These are phyloP conservation scores for Embidobia sp. DNA, from an alignment of 2,888 invertebrate species.

Conservation along the genomic window DNA sequence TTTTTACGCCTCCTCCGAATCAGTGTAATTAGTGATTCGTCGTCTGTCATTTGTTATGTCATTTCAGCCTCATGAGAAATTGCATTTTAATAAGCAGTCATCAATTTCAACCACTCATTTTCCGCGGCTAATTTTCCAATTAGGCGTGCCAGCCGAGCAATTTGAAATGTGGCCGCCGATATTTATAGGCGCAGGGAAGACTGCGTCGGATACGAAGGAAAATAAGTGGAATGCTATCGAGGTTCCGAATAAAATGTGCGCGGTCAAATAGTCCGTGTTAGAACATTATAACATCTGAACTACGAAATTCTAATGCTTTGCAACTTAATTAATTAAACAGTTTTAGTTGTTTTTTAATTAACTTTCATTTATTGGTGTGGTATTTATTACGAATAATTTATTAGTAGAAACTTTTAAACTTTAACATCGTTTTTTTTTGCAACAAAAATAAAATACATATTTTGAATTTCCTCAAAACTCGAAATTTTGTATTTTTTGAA, in stretches of 20 bases:
- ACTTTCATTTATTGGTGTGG: too few relatives aligned
- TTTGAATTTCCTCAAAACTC: too few relatives aligned
- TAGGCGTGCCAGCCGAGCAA: not conserved
- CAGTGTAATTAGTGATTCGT: slow-evolving; percentile 64
- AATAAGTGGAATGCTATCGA: slow-evolving; percentile 21
- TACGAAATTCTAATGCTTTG: too few relatives aligned
- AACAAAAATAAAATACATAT: too few relatives aligned
- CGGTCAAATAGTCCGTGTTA: not conserved
- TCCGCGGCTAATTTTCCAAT: slow-evolving; percentile 35
- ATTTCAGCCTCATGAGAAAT: slow-evolving; percentile 32
- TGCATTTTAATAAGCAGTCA: slow-evolving; percentile 32
- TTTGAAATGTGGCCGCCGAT: slow-evolving; percentile 9
- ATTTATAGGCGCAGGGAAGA: slow-evolving; percentile 14
- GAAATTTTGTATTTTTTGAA: too few relatives aligned
- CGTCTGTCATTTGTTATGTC: slow-evolving; percentile 27
- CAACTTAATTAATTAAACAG: not conserved
- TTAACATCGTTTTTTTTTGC: too few relatives aligned
- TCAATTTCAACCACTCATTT: slow-evolving; percentile 32
- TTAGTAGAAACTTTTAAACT: too few relatives aligned
- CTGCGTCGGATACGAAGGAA: slow-evolving; percentile 18
- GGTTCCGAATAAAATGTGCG: not conserved
- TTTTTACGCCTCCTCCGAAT: slow-evolving; percentile 48
- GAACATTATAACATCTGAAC: slow-evolving; percentile 6
- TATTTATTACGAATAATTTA: too few relatives aligned
- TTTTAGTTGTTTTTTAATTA: too few relatives aligned